These are phyloP conservation scores for Plotosus lineatus DNA, from an alignment of 2,113 vertebrate genomes.

Conservation along the genomic window DNA sequence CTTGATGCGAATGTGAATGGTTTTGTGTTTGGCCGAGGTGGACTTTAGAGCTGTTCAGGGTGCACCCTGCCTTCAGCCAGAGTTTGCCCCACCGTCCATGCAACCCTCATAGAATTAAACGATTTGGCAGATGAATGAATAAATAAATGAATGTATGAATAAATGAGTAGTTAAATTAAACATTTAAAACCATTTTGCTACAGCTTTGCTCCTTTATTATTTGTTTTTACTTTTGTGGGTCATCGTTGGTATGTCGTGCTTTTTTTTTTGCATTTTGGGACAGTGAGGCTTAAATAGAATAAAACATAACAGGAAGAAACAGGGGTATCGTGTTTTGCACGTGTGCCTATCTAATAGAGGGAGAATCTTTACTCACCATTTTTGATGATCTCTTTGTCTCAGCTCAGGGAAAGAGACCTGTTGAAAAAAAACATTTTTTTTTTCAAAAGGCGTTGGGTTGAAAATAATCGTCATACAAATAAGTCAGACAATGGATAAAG, in stretches of 20 bases:
- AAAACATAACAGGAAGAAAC: too few relatives aligned
- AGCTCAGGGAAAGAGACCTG: constrained; percentile 59
- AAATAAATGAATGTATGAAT: too few relatives aligned
- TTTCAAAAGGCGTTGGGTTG: constrained; percentile 35
- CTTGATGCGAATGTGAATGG: too few relatives aligned
- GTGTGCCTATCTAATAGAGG: background rate
- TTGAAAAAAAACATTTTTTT: constrained; percentile 49
- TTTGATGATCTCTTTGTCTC: constrained; percentile 18
- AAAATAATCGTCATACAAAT: constrained; percentile 22
- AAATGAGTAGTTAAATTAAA: background rate
- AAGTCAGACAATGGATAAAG: constrained; percentile 30
- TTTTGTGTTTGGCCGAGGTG: too few relatives aligned
- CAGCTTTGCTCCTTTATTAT: background rate
- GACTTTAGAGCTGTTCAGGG: too few relatives aligned
- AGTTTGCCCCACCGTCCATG: too few relatives aligned
- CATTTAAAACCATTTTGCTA: background rate
- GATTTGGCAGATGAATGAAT: too few relatives aligned
- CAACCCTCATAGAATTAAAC: too few relatives aligned
- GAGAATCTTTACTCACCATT: constrained; percentile 30
- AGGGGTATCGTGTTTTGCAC: too few relatives aligned
- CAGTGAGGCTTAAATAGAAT: background rate
- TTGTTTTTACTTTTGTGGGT: too few relatives aligned
- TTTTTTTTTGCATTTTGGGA: background rate
- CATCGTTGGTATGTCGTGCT: background rate
- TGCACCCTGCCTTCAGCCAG: too few relatives aligned